Evolutionary conservation across 30 jellyfish, hydroid and myxozoan species (phyloP), one percentile per base, ranked within the genome.

Genomic region (Pelagia noctiluca): DNA sequence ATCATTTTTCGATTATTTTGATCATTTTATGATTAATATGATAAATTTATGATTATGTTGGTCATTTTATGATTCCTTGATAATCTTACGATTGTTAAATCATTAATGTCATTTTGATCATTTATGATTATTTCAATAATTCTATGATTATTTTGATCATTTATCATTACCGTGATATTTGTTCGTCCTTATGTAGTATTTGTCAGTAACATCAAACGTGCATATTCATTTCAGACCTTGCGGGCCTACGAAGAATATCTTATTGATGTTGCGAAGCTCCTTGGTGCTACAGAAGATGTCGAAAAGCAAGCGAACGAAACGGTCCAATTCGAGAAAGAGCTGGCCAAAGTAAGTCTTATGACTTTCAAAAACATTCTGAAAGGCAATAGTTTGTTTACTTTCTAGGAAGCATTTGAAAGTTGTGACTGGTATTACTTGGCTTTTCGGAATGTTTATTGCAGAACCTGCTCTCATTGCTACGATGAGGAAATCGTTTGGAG

Each of bases 251-350:
- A 77, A 38, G 97, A 78, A 50, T 95, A 95, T 66, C 63, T 95
- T 82, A 88, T 76, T 33, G 99, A 89, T 47, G 99, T 95, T 29
- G 97, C 99, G 18, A 89, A 67, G 71, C 87, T 95, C 3, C 97
- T 95, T 22, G 96, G 90, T 0, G 95, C 96, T 13, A 95, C 82
- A 28, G 92, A 78, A 0, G 95, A 85, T 63, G 96, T 95, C 71
- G 80, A 78, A 62, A 61, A 47, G 63, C 91, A 76, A 35, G 99
- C 99, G 2, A 78, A 95, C 22, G 97, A 90, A 47, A 90, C 97
- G n/a, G 89, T 95, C 31, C 96, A 78, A 53, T 95, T 95, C 64
- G 99, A 95, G 65, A 86, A 83, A 76, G 88, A 82, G 34, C 85
- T 95, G 19, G 99, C 99, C 4, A 70, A 90, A 87, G 99, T 95